Percentiles rank a stretch among this genome's conserved stretches.
These are phyloP conservation scores for Drosophila recens DNA, from an alignment of 2,888 invertebrate genomes.

Conservation along the genomic window DNA sequence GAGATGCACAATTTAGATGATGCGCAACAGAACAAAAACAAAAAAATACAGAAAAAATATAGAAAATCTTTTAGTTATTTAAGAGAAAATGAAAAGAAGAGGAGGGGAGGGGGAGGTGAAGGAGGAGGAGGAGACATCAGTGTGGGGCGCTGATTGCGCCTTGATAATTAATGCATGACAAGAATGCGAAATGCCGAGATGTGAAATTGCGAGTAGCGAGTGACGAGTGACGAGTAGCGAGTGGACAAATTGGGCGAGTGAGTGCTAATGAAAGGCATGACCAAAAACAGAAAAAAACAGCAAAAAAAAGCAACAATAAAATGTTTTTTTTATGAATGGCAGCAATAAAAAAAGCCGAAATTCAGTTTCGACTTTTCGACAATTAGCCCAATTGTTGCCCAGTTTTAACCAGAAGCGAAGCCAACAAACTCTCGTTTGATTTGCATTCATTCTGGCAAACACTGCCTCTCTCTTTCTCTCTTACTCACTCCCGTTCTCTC, in stretches of 20 bases:
- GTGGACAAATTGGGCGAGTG: background rate
- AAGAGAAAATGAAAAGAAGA: background rate
- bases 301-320: background rate
- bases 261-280: slow-evolving; percentile 54
- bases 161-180: slow-evolving; percentile 81
- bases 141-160: slow-evolving; percentile 64
- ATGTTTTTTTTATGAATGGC: slow-evolving; percentile 10
- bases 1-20: slow-evolving; percentile 61
- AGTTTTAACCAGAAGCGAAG: slow-evolving; percentile 45
- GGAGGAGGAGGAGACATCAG: background rate
- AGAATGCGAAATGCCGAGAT: slow-evolving; percentile 67
- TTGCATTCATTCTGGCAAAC: slow-evolving; percentile 43
- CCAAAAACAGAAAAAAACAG: background rate
- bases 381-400: slow-evolving; percentile 26
- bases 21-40: slow-evolving; percentile 45
- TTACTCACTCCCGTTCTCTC: background rate
- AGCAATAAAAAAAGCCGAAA: slow-evolving; percentile 2
- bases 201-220: slow-evolving; percentile 21
- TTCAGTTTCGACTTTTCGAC: background rate
- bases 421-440: slow-evolving; percentile 49
- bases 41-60: slow-evolving; percentile 3
- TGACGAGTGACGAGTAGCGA: slow-evolving; percentile 10
- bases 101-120: background rate
- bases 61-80: slow-evolving; percentile 8
- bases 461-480: background rate